Evolutionary conservation across 2,797 vertebrate genomes (phyloP).

Genomic region (Sphenopsis melanotis): DNA sequence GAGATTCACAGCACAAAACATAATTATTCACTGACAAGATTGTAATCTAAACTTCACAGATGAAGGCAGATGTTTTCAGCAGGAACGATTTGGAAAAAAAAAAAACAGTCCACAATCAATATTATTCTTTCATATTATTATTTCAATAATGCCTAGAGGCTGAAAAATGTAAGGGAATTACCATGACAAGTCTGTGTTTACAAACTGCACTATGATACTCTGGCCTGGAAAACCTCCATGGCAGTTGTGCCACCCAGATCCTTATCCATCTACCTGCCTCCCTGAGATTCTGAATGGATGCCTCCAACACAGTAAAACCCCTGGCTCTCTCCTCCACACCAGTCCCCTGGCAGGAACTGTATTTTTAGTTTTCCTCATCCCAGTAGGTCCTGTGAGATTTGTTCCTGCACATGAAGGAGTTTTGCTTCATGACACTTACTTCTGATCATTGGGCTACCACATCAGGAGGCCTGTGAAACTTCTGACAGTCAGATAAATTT

Average conservation of each 20-base stretch:
- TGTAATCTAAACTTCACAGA: neutral
- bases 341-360: fast-evolving
- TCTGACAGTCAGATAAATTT: neutral
- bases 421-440: neutral
- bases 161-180: neutral
- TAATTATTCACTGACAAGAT: constrained; percentile 30
- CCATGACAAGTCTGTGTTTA: neutral
- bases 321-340: neutral
- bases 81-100: neutral
- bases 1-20: neutral
- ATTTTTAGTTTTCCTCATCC: neutral
- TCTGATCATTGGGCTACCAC: neutral
- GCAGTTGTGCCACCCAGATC: neutral
- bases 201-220: neutral
- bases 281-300: neutral
- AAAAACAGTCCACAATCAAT: neutral
- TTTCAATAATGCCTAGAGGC: neutral
- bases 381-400: neutral
- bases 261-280: neutral
- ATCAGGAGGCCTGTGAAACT: neutral
- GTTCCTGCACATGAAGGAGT: neutral
- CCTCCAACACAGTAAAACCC: neutral
- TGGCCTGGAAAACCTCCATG: neutral
- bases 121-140: constrained; percentile 10
- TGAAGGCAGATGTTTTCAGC: constrained; percentile 8